A percentile compares a stretch with the other conserved stretches of the same genome.
Evolutionary conservation across 2,888 invertebrate genomes (phyloP).

Genomic region (Pecten maximus): DNA sequence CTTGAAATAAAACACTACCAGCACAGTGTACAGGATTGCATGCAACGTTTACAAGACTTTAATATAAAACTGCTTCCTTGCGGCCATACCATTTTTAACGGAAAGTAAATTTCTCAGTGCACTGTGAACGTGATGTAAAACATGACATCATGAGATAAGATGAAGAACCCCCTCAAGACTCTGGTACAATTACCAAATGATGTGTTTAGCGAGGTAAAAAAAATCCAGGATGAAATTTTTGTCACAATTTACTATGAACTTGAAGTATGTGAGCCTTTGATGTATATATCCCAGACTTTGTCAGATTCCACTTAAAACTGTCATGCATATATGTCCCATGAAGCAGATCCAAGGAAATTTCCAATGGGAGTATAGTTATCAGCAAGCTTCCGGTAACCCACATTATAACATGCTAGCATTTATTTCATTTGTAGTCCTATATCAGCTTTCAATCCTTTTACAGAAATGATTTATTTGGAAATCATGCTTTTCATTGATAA

Average conservation of each 20-base stretch:
- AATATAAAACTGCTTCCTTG: neutral
- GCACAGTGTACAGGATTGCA: neutral
- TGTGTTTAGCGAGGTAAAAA: neutral
- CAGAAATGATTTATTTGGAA: neutral
- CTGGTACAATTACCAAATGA: neutral
- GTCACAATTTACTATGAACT: neutral
- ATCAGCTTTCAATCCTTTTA: neutral
- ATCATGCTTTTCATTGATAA: neutral
- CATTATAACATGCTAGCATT: neutral
- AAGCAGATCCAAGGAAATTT: neutral
- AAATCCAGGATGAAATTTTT: neutral
- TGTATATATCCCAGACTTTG: neutral
- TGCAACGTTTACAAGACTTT: neutral
- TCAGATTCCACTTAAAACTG: conserved; percentile 1
- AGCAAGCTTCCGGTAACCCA: neutral
- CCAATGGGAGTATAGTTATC: conserved; percentile 23
- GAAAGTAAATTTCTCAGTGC: neutral
- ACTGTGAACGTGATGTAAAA: neutral
- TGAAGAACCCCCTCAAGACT: neutral
- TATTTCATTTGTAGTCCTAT: neutral
- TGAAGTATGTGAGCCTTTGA: neutral
- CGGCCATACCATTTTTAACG: neutral
- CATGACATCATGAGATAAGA: neutral
- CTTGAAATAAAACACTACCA: neutral
- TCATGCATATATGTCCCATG: neutral